phyloP scores from a whole-genome alignment of 2,797 vertebrate species.

The Gymnothorax javanicus region DNA sequence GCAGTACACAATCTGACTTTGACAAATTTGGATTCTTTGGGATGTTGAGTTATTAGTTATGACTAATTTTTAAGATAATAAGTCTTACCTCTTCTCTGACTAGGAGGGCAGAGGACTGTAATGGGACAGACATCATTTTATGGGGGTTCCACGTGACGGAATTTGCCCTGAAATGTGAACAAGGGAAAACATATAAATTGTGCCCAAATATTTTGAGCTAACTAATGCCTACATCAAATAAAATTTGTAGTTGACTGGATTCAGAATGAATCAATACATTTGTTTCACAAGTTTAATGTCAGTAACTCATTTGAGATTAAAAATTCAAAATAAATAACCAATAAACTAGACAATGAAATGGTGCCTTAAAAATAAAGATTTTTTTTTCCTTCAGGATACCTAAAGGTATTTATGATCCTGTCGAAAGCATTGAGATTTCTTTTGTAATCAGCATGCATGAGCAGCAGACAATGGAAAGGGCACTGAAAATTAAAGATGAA shows the following conservation, averaged over 20 bases:
- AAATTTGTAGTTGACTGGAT: background rate
- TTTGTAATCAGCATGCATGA: background rate
- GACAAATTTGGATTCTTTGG: background rate
- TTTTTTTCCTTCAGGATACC: background rate
- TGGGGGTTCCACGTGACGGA: slow-evolving; percentile 99
- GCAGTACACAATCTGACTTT: background rate
- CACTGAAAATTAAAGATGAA: background rate
- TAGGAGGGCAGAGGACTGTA: slow-evolving; percentile 95
- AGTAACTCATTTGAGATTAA: background rate
- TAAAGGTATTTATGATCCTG: background rate
- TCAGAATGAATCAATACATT: background rate
- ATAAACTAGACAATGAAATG: background rate
- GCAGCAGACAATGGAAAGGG: background rate
- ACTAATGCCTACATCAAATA: background rate
- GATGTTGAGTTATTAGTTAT: background rate
- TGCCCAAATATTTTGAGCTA: background rate
- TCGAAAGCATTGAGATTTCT: background rate
- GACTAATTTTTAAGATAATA: background rate
- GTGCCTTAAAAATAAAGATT: background rate
- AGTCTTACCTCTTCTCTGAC: slow-evolving; percentile 89
- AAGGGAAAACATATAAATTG: background rate
- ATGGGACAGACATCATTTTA: slow-evolving; percentile 98
- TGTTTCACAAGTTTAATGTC: background rate
- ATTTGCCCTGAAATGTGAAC: slow-evolving; percentile 80
- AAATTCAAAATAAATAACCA: background rate